A percentile compares a stretch with the other conserved stretches of the same genome.
These are phyloP conservation scores for Seira ritae DNA, from an alignment of 2,888 invertebrate genomes.

Conservation along the genomic window DNA sequence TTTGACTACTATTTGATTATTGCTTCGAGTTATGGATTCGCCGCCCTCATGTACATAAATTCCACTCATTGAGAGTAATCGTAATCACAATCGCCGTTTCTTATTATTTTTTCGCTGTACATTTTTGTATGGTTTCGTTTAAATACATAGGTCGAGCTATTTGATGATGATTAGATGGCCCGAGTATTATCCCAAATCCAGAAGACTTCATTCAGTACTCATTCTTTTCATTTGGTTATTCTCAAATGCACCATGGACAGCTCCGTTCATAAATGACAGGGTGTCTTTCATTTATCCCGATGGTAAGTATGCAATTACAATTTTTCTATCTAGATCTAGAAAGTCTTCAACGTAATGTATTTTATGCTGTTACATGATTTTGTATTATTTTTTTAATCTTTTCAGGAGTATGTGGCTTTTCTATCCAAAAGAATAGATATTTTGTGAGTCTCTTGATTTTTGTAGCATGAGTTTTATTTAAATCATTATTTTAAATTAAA, in stretches of 20 bases:
- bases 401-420: constrained; percentile 70
- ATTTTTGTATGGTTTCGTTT: not conserved
- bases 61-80: not conserved
- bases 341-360: too few relatives aligned
- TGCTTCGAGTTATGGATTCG: constrained; percentile 64
- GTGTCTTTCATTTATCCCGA: constrained; percentile 51
- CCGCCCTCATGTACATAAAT: constrained; percentile 65
- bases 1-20: constrained; percentile 71
- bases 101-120: too few relatives aligned
- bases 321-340: too few relatives aligned
- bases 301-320: too few relatives aligned
- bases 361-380: too few relatives aligned
- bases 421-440: constrained; percentile 64
- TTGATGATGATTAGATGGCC: constrained; percentile 69
- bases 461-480: too few relatives aligned
- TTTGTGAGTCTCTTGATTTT: constrained; percentile 68
- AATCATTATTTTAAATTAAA: too few relatives aligned
- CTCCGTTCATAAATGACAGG: constrained; percentile 54
- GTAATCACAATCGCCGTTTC: constrained; percentile 1
- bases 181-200: constrained; percentile 52
- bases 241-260: constrained; percentile 63
- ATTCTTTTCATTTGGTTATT: constrained; percentile 59
- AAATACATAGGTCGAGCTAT: constrained; percentile 55
- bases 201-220: constrained; percentile 49
- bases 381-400: too few relatives aligned